Percentiles rank a stretch among this genome's conserved stretches.
Conservation (phyloP, 2,113 vertebrate genomes). For the Eleginops maclovinus region DNA sequence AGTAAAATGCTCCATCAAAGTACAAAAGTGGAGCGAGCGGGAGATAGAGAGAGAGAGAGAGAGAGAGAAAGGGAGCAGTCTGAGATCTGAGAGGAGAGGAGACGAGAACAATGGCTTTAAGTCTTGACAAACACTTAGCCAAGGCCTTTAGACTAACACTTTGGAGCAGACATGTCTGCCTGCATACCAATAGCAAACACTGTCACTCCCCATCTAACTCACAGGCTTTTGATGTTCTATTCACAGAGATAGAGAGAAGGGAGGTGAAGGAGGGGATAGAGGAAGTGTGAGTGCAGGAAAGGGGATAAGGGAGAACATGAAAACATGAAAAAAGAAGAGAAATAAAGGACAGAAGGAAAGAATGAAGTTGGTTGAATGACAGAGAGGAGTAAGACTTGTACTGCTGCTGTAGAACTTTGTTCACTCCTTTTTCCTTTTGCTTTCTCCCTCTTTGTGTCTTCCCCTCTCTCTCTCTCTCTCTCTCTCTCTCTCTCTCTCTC, state of each 20-base stretch:
- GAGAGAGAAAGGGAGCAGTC: conserved; percentile 84
- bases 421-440: conserved; percentile 3
- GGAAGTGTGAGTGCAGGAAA: conserved; percentile 41
- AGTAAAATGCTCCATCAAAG: conserved; percentile 80
- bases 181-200: conserved; percentile 88
- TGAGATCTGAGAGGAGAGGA: conserved; percentile 83
- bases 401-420: conserved; percentile 23
- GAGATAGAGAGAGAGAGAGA: conserved; percentile 81
- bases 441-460: conserved; percentile 23
- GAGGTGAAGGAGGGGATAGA: conserved; percentile 59
- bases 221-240: conserved; percentile 86
- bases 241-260: conserved; percentile 73
- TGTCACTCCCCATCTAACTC: conserved; percentile 86
- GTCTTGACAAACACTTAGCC: conserved; percentile 89
- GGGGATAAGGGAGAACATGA: conserved; percentile 15
- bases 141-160: conserved; percentile 85
- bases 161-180: conserved; percentile 84
- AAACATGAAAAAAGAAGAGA: conserved; percentile 18
- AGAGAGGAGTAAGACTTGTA: background rate
- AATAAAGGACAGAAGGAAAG: conserved; percentile 10
- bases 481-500: background rate
- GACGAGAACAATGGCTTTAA: conserved; percentile 83
- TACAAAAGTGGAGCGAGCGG: conserved; percentile 71
- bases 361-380: conserved; percentile 24
- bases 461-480: background rate